Percentiles rank a stretch among this genome's conserved stretches.
These are phyloP conservation scores for Tipula unca DNA, from an alignment of 2,888 invertebrate genomes.

Conservation along the genomic window DNA sequence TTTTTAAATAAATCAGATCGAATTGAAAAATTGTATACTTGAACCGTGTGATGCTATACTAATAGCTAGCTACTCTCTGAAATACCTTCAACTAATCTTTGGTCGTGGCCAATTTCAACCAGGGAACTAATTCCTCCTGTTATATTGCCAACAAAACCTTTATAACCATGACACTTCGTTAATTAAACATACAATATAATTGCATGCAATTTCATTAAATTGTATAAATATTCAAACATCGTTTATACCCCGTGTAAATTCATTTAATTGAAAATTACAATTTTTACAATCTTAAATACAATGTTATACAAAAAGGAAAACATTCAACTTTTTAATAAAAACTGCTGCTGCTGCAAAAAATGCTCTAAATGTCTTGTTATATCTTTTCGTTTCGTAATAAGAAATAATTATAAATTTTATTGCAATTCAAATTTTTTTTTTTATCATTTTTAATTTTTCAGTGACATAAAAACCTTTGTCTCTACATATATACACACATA, in stretches of 20 bases:
- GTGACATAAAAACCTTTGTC: background rate
- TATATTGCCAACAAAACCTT: too few relatives aligned
- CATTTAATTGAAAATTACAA: background rate
- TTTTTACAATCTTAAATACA: background rate
- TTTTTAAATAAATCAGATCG: too few relatives aligned
- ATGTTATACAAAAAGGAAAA: background rate
- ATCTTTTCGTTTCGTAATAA: background rate
- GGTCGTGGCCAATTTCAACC: too few relatives aligned
- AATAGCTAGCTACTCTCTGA: too few relatives aligned
- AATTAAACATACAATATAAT: background rate
- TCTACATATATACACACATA: background rate
- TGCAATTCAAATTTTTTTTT: background rate
- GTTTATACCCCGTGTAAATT: background rate
- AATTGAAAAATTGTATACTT: too few relatives aligned
- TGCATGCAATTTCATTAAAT: background rate
- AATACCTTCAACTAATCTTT: too few relatives aligned
- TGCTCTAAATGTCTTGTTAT: background rate
- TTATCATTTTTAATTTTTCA: background rate
- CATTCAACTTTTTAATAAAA: background rate
- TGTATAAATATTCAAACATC: background rate
- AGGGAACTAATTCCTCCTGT: too few relatives aligned
- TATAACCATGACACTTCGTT: too few relatives aligned
- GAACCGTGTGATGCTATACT: too few relatives aligned
- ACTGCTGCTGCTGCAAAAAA: background rate
- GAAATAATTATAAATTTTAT: slow-evolving; percentile 2